Conservation (phyloP, 2,888 invertebrate species). For the Gibbula magus region DNA sequence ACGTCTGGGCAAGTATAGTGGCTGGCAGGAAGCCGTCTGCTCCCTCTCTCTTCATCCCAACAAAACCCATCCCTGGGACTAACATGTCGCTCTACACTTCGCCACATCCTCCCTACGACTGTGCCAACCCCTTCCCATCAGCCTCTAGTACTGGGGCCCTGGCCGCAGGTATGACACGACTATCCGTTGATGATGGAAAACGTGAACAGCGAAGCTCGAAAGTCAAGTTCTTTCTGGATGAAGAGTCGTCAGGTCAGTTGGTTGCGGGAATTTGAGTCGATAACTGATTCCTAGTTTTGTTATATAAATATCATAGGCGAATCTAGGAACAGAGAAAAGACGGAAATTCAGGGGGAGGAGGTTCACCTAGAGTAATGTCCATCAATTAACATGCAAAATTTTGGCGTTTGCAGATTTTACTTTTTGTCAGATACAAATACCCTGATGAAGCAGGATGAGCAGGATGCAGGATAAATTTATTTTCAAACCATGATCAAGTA, state of each 20-base stretch:
- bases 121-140: neutral
- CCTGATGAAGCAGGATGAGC: too few relatives aligned
- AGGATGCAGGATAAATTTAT: too few relatives aligned
- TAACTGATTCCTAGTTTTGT: too few relatives aligned
- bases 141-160: neutral
- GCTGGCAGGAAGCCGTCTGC: conserved; percentile 54
- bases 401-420: too few relatives aligned
- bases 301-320: too few relatives aligned
- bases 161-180: neutral
- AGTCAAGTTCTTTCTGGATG: conserved; percentile 54
- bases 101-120: conserved; percentile 23
- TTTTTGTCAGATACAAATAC: too few relatives aligned
- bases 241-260: conserved; percentile 34
- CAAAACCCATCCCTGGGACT: conserved; percentile 64
- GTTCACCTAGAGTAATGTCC: too few relatives aligned
- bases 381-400: too few relatives aligned
- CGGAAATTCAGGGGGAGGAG: too few relatives aligned
- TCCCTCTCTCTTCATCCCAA: conserved; percentile 34
- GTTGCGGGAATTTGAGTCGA: too few relatives aligned
- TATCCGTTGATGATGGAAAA: neutral
- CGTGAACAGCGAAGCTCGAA: conserved; percentile 29
- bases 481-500: too few relatives aligned
- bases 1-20: conserved; percentile 64
- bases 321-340: too few relatives aligned
- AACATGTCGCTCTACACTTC: conserved; percentile 53